phyloP scores from a whole-genome alignment of 2,113 vertebrate genomes.

The Pachyramphus minor region DNA sequence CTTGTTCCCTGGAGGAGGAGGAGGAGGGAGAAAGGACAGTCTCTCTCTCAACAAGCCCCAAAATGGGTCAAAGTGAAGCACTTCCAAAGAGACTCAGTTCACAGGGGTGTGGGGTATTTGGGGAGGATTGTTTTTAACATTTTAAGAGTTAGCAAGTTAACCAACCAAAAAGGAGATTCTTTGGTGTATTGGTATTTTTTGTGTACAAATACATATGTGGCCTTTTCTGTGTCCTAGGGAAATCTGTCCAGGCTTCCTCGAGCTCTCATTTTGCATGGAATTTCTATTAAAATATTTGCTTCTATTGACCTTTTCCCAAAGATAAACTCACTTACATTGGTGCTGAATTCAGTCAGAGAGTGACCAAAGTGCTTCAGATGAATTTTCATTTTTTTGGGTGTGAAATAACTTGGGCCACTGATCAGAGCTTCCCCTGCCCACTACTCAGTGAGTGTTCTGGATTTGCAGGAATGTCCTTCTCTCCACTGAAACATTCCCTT shows the following conservation, averaged over 20 bases:
- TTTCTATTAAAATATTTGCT: not conserved
- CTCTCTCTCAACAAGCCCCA: no score
- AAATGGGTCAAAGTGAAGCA: not conserved
- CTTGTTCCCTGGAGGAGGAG: not conserved
- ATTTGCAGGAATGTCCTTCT: not conserved
- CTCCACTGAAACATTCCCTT: not conserved
- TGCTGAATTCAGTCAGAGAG: not conserved
- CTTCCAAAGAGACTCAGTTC: not conserved
- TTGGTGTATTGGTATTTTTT: no score
- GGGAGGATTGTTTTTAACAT: not conserved
- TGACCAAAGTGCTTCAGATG: not conserved
- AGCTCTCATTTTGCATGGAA: not conserved
- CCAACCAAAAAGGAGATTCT: not conserved
- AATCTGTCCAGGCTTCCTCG: not conserved
- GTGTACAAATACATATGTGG: not conserved
- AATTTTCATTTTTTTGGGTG: not conserved
- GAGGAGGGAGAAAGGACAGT: not conserved
- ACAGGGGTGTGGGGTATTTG: not conserved
- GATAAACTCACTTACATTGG: not conserved
- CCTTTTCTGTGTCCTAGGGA: not conserved
- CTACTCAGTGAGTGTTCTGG: not conserved
- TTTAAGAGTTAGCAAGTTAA: not conserved
- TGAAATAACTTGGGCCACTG: not conserved
- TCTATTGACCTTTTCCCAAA: not conserved
- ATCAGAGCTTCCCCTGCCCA: not conserved